Base-by-base conservation (phyloP, 2,797 vertebrate species). In the Hippocampus kuda region DNA sequence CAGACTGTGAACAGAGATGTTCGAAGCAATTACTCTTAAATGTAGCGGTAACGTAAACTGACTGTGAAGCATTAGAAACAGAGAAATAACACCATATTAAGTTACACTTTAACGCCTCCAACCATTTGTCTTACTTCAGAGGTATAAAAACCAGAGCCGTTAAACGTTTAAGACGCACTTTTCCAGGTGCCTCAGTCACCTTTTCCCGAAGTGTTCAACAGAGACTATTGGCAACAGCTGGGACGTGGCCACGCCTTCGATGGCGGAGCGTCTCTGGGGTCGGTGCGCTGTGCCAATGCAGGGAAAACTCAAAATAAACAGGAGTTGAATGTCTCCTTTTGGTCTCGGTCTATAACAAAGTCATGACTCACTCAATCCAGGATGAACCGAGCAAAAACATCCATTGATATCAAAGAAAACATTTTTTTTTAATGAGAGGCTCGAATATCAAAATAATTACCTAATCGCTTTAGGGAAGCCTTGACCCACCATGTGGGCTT, bases 21-120 rank as follows among this genome's bases (percentile, higher is more conserved):
- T 86, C 79, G 54, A 56, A 79, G 81, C 83, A 89, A 88, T 87
- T 88, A 88, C 77, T 72, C 75, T 76, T 79, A 79, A 83, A 75
- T 80, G 80, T 73, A 79, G 69, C 75, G 73, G 79, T 81, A 85
- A 86, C 70, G 75, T 73, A 78, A 84, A 85, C 77, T 86, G 85
- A 86, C 84, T 83, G 82, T 77, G 75, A 85, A 80, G 74, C 84
- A 84, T 83, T 83, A 80, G 79, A 75, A 78, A 73, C 72, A 74
- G 75, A 81, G 75, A 79, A 77, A 77, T 70, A 78, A 71, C 79
- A 74, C 51, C 65, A 79, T 72, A 81, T 76, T 77, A 79, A 76
- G 78, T 78, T 83, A 74, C 73, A 78, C 74, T 80, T 78, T 70
- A 70, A 72, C 60, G 67, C 78, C 67, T 80, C 65, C 69, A 75